Conservation (phyloP, 2,888 invertebrate species). For the Cheilosia soror region DNA sequence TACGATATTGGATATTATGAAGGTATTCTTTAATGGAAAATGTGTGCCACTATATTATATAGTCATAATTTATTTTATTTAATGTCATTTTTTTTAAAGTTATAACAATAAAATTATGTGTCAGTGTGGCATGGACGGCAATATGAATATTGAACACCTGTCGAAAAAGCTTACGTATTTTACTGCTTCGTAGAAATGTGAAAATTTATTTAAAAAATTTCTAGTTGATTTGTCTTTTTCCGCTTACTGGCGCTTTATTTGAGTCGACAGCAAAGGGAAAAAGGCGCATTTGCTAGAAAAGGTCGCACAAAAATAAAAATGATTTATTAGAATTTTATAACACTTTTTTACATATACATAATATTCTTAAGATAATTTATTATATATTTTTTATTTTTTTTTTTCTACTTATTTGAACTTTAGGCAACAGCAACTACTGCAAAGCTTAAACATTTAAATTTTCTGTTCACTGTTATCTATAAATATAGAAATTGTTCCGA, state of each 20-base stretch:
- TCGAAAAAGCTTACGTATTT: background rate
- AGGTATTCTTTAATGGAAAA: background rate
- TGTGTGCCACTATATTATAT: background rate
- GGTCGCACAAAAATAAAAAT: background rate
- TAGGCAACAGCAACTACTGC: too few relatives aligned
- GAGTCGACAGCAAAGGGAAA: constrained; percentile 84
- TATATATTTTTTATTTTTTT: background rate
- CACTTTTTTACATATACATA: too few relatives aligned
- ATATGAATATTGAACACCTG: constrained; percentile 46
- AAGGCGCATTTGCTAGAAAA: constrained; percentile 82
- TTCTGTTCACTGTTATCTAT: too few relatives aligned
- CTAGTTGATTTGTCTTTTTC: constrained; percentile 84
- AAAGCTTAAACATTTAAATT: too few relatives aligned
- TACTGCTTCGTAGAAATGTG: background rate
- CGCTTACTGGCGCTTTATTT: constrained; percentile 84
- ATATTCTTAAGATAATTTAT: background rate
- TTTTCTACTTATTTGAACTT: too few relatives aligned
- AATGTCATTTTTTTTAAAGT: constrained; percentile 5
- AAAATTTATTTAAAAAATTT: constrained; percentile 73
- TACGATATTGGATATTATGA: background rate
- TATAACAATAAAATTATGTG: constrained; percentile 16
- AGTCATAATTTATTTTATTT: background rate
- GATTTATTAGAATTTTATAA: too few relatives aligned
- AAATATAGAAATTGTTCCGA: too few relatives aligned
- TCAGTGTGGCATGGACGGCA: background rate